phyloP scores from a whole-genome alignment of 2,888 invertebrate genomes.

The Nomada flava region DNA sequence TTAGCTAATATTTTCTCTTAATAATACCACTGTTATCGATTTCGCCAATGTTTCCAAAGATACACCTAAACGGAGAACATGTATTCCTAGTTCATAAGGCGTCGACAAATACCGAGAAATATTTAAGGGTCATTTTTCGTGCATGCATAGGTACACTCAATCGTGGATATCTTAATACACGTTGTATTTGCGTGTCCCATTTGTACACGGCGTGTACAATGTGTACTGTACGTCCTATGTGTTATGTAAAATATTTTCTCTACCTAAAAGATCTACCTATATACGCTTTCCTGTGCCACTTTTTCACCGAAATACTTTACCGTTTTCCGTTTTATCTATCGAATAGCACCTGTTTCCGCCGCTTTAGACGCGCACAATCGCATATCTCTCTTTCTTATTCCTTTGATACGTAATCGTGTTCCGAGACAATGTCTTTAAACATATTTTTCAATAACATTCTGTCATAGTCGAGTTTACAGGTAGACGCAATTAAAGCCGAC shows the following conservation, averaged over 20 bases:
- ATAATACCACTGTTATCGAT: neutral
- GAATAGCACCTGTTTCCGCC: constrained; percentile 76
- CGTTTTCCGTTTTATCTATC: constrained; percentile 64
- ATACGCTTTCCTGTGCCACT: constrained; percentile 56
- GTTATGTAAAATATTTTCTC: constrained; percentile 74
- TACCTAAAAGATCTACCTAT: constrained; percentile 77
- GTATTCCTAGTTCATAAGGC: constrained; percentile 5
- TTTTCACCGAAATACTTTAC: constrained; percentile 37
- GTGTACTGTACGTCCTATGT: neutral
- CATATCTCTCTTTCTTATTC: constrained; percentile 20
- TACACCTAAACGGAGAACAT: too few species aligned
- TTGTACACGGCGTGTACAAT: constrained; percentile 34
- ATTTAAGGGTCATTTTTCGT: constrained; percentile 1
- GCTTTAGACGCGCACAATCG: constrained; percentile 59
- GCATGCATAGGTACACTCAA: constrained; percentile 32
- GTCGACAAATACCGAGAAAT: constrained; percentile 41
- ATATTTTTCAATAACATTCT: neutral
- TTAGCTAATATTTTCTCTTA: neutral
- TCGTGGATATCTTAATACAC: constrained; percentile 26
- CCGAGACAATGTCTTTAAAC: neutral
- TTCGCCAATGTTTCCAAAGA: neutral
- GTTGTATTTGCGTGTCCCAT: constrained; percentile 32
- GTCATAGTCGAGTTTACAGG: constrained; percentile 44
- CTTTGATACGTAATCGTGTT: constrained; percentile 23
- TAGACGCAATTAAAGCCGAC: neutral